Conservation (phyloP, 2,797 vertebrate species). For the Microctenopoma stevenorrisi region DNA sequence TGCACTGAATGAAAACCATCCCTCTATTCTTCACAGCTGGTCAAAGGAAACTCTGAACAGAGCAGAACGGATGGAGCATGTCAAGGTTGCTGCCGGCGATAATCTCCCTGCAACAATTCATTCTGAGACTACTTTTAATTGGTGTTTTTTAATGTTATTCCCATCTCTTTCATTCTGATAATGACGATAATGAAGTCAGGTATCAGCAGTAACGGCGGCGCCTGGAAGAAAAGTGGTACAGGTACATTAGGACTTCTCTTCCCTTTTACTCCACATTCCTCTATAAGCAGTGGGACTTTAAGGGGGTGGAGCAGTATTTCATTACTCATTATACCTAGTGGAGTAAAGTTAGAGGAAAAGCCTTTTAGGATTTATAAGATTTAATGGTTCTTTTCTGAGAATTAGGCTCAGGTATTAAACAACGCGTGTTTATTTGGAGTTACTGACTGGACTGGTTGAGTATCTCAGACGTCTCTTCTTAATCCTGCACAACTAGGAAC, state of each 20-base stretch:
- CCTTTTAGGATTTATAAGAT: constrained; percentile 4
- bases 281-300: background rate
- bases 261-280: constrained; percentile 2
- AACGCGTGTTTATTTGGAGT: constrained; percentile 9
- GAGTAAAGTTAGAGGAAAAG: constrained; percentile 1
- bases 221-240: no score
- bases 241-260: constrained; percentile 26
- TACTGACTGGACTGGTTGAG: background rate
- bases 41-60: constrained; percentile 22
- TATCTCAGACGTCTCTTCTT: constrained; percentile 28
- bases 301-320: no score
- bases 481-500: background rate
- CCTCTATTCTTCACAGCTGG: constrained; percentile 18
- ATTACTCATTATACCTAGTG: no score
- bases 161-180: no score
- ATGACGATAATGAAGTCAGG: background rate
- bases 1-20: constrained; percentile 27
- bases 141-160: background rate
- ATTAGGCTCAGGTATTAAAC: background rate
- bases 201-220: background rate
- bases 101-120: constrained; percentile 3
- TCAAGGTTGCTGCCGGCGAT: background rate
- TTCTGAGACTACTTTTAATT: background rate
- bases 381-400: background rate
- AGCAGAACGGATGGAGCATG: constrained; percentile 23